Percentiles rank a stretch among this genome's conserved stretches.
Evolutionary conservation across 2,797 vertebrate genomes (phyloP).

Genomic region (Falco peregrinus): DNA sequence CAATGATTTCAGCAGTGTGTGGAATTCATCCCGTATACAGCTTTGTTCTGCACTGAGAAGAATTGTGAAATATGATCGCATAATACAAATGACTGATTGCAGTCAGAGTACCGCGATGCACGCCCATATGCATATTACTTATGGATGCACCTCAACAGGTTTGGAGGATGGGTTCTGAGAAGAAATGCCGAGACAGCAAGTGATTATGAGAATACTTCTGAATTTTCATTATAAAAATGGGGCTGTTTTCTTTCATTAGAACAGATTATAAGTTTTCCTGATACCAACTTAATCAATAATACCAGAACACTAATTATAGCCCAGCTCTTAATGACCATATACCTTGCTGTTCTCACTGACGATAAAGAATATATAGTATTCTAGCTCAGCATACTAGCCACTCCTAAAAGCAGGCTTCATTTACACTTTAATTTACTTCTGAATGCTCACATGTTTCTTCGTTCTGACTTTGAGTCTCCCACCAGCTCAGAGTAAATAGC

Average conservation of each 20-base stretch:
- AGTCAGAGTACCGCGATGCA: background rate
- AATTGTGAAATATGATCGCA: background rate
- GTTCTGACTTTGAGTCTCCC: background rate
- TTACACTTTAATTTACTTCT: background rate
- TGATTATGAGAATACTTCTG: constrained; percentile 45
- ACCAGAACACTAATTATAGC: background rate
- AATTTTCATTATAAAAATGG: constrained; percentile 55
- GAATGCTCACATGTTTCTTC: background rate
- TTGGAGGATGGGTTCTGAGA: constrained; percentile 60
- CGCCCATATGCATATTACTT: constrained; percentile 40
- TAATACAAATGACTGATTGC: constrained; percentile 11
- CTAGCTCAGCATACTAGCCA: background rate
- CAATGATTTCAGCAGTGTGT: background rate
- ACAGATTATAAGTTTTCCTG: background rate
- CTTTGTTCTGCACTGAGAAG: background rate
- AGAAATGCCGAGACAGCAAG: constrained; percentile 47
- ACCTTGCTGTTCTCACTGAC: background rate
- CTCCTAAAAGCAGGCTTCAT: background rate
- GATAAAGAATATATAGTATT: background rate
- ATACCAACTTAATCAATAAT: background rate
- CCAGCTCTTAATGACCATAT: background rate
- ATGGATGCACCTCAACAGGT: constrained; percentile 61
- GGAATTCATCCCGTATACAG: background rate
- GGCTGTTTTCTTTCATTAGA: constrained; percentile 46
- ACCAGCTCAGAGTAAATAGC: background rate